Conservation (phyloP, 1,140 invertebrate species). For the Rhopalosiphum padi region DNA sequence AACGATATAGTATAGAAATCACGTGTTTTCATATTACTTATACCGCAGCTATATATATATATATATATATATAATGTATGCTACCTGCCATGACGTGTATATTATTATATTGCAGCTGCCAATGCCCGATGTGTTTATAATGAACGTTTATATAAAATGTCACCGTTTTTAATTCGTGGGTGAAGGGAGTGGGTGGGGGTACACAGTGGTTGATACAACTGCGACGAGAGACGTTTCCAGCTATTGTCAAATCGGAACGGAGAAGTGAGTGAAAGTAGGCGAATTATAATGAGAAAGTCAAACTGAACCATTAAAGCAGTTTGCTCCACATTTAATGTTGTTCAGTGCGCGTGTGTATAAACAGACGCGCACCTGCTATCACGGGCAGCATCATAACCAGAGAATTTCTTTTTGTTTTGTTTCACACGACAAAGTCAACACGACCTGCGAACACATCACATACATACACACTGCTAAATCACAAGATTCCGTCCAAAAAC, state of each 20-base stretch:
- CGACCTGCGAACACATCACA: background rate
- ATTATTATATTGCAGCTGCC: background rate
- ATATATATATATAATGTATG: background rate
- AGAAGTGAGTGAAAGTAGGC: slow-evolving; percentile 57
- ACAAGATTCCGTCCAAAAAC: background rate
- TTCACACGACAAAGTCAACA: slow-evolving; percentile 27
- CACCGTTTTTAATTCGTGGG: background rate
- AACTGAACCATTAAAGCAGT: slow-evolving; percentile 51
- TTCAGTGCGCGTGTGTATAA: background rate
- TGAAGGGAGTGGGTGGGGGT: too few species aligned
- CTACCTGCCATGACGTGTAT: background rate
- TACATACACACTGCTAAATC: background rate
- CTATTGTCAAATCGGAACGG: slow-evolving; percentile 52
- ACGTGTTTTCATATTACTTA: background rate
- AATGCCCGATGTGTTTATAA: background rate
- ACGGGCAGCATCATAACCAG: background rate
- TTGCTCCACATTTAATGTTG: slow-evolving; percentile 56
- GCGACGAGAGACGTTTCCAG: slow-evolving; percentile 44
- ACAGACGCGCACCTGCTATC: background rate
- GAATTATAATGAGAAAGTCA: slow-evolving; percentile 55
- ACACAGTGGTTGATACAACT: background rate
- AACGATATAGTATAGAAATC: background rate
- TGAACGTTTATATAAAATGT: slow-evolving; percentile 14
- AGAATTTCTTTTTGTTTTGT: slow-evolving; percentile 49
- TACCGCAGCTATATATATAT: too few species aligned